phyloP scores from a whole-genome alignment of 2,113 vertebrate genomes.

The Podarcis muralis region DNA sequence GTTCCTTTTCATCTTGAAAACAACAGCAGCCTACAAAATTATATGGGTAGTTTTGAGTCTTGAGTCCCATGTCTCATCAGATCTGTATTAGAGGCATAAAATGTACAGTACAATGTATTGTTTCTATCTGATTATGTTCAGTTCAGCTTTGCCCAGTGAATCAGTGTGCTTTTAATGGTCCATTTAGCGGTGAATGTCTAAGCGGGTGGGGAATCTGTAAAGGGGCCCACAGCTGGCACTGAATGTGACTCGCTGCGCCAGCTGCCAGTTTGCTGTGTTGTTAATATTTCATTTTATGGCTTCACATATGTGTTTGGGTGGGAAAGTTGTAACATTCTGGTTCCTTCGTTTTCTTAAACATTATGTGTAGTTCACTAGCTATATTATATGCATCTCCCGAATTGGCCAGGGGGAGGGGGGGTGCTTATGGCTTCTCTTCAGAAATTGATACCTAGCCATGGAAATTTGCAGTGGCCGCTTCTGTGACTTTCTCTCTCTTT shows the following conservation, averaged over 20 bases:
- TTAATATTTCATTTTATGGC: conserved; percentile 73
- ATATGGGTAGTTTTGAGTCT: conserved; percentile 41
- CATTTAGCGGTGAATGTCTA: conserved; percentile 54
- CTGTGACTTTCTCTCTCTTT: conserved; percentile 40
- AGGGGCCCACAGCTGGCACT: conserved; percentile 60
- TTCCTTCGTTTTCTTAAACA: conserved; percentile 61
- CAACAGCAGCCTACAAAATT: conserved; percentile 1
- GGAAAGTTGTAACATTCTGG: conserved; percentile 59
- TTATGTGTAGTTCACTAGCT: conserved; percentile 33
- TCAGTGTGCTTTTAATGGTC: conserved; percentile 55
- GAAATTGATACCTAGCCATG: conserved; percentile 5
- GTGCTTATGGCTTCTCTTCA: conserved; percentile 36
- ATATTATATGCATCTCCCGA: conserved; percentile 20
- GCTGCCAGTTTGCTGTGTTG: conserved; percentile 64
- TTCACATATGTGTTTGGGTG: conserved; percentile 66
- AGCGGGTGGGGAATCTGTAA: conserved; percentile 55
- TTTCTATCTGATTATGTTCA: conserved; percentile 17
- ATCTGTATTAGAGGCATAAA: conserved; percentile 12
- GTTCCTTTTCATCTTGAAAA: background rate
- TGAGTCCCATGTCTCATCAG: background rate
- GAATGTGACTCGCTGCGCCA: conserved; percentile 31
- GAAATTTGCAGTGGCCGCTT: background rate
- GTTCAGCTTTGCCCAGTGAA: conserved; percentile 38
- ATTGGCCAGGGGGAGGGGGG: background rate
- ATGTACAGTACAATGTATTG: conserved; percentile 35